Evolutionary conservation across 2,888 invertebrate genomes (phyloP), one percentile per base, ranked within the genome.

Genomic region (Caprella mutica): DNA sequence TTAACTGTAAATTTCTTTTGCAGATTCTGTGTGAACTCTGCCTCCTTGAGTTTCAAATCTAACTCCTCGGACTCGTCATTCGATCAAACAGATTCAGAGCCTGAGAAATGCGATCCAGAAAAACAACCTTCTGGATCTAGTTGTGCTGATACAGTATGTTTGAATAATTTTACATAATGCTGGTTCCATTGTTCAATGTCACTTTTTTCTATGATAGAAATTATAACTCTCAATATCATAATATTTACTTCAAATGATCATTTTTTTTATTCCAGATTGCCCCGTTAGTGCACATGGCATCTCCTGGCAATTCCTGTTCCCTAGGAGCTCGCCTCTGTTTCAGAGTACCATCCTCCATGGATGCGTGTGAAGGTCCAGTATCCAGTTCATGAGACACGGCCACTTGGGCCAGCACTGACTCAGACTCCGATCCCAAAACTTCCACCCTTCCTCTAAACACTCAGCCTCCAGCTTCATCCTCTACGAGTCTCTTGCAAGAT

Each of bases 311-410:
- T 38, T 60, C 60, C 3, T 64, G 64, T 30, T 52, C 64, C 8
- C 53, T 64, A 44, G 64, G 64, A 9, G 60, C 64, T 12, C 64
- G 60, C 39, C 57, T 64, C 53, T 64, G 64, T 52, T 61, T 64
- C 56, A 29, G 64, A 8, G 58, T 64, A 17, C 52, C 60, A n/a
- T 56, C 33, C 33, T 38, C 44, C 43, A 64, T 61, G 48, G 61
- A 61, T 52, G 48, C 55, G 23, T 64, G 58, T 39, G 64, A 58
- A 50, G 58, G 59, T 48, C 58, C 64, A 24, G 42, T 58, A 19
- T 52, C 55, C 26, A 55, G 57, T 27, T 56, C 60, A 43, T 61
- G 61, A 61, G 61, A 61, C 52, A 59, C 27, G 55, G 42, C 44
- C 23, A 23, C 54, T 38, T 29, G 62, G 54, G 48, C 59, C 54